Conservation (phyloP, 2,113 vertebrate genomes). For the Hiodon alosoides region DNA sequence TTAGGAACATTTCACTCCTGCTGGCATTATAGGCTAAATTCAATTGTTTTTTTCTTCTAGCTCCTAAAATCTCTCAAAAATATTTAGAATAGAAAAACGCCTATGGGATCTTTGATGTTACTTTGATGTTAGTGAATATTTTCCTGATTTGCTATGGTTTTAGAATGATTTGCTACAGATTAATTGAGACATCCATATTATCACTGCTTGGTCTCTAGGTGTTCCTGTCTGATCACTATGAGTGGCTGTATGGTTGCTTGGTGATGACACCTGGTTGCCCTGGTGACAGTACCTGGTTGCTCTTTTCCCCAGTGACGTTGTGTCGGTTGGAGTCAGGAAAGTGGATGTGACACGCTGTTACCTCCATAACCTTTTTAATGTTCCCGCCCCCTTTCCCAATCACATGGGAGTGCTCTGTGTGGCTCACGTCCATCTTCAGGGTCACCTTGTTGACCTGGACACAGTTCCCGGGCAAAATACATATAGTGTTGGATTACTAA, state of each 20-base stretch:
- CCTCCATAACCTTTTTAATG: conserved; percentile 74
- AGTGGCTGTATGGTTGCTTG: too few relatives aligned
- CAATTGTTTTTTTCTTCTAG: too few relatives aligned
- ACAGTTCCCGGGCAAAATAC: not conserved
- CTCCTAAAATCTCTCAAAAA: too few relatives aligned
- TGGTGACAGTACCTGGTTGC: conserved; percentile 61
- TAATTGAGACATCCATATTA: not conserved
- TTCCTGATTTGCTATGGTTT: too few relatives aligned
- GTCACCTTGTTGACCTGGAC: conserved; percentile 69
- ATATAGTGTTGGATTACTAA: not conserved
- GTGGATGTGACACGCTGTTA: conserved; percentile 70
- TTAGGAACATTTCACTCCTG: too few relatives aligned
- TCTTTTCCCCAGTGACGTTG: conserved; percentile 62
- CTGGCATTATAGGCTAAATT: too few relatives aligned
- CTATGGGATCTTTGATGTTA: too few relatives aligned
- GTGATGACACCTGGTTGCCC: not conserved
- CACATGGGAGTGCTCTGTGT: conserved; percentile 71
- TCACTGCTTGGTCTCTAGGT: not conserved
- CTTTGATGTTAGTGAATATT: too few relatives aligned
- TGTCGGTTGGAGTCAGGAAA: conserved; percentile 72
- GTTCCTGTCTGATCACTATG: not conserved
- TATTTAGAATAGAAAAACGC: too few relatives aligned
- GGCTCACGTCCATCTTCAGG: conserved; percentile 70
- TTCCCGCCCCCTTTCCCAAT: conserved; percentile 73
- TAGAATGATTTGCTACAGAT: too few relatives aligned